phyloP scores from a whole-genome alignment of 2,113 vertebrate species.

The Coturnix japonica region DNA sequence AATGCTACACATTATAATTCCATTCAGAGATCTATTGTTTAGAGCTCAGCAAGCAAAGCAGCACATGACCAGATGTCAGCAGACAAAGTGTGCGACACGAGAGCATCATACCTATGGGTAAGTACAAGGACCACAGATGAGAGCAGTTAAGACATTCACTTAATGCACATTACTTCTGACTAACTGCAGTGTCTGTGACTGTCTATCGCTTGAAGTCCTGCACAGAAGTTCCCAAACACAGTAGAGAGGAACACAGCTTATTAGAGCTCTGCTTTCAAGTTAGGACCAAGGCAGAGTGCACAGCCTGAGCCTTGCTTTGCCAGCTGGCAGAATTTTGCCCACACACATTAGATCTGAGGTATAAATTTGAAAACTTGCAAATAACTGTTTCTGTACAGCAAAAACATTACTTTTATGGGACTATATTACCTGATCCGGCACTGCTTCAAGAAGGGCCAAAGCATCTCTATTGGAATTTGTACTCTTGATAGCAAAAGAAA shows the following conservation, averaged over 20 bases:
- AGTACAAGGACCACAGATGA: background rate
- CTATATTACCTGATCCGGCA: background rate
- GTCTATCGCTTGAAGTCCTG: background rate
- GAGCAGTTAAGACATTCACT: background rate
- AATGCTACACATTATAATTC: background rate
- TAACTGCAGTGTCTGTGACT: background rate
- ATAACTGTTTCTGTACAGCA: background rate
- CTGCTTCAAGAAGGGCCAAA: background rate
- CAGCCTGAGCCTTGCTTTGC: accelerated
- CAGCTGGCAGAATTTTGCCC: background rate
- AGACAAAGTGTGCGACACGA: accelerated
- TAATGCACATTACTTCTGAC: accelerated
- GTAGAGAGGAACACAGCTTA: background rate
- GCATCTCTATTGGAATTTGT: background rate
- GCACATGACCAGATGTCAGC: background rate
- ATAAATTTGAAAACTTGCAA: background rate
- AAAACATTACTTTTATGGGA: background rate
- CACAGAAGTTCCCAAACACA: background rate
- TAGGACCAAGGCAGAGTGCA: accelerated
- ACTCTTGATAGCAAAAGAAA: background rate
- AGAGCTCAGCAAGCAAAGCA: background rate
- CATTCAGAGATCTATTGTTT: background rate
- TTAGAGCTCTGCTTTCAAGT: background rate
- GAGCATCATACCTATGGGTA: background rate
- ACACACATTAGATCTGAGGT: background rate